A percentile compares a stretch with the other conserved stretches of the same genome.
phyloP scores from a whole-genome alignment of 2,888 invertebrate genomes.

The Lobophora halterata region DNA sequence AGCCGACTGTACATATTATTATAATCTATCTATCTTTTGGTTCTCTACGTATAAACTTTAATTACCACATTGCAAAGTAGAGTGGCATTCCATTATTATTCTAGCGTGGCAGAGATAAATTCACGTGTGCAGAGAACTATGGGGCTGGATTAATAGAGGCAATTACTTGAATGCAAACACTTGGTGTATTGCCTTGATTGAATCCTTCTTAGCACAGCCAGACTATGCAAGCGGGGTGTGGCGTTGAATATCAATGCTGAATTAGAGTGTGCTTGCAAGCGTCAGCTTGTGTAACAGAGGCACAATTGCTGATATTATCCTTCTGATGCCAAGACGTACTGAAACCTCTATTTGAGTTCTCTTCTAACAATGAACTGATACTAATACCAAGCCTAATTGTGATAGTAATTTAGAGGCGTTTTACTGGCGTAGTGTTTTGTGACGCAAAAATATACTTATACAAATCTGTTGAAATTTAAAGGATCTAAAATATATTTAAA shows the following conservation, averaged over 20 bases:
- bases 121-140: conserved; percentile 5
- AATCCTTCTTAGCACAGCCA: conserved; percentile 22
- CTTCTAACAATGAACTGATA: no score
- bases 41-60: no score
- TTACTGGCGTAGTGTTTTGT: no score
- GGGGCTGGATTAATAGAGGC: conserved; percentile 21
- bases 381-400: no score
- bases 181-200: conserved; percentile 30
- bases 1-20: no score
- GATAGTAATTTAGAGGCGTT: no score
- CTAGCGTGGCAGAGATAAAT: conserved; percentile 14
- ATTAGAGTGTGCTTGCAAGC: conserved; percentile 29
- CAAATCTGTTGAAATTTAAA: no score
- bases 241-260: conserved; percentile 31
- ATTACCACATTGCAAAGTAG: background rate
- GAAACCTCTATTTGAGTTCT: no score
- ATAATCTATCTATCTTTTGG: no score
- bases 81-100: conserved; percentile 11
- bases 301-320: background rate
- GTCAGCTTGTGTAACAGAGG: conserved; percentile 2
- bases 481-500: no score
- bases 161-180: conserved; percentile 31
- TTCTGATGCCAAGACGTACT: no score
- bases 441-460: no score
- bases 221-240: conserved; percentile 32